These are phyloP conservation scores for Melanotaenia boesemani DNA, from an alignment of 2,797 vertebrate genomes.

Conservation along the genomic window DNA sequence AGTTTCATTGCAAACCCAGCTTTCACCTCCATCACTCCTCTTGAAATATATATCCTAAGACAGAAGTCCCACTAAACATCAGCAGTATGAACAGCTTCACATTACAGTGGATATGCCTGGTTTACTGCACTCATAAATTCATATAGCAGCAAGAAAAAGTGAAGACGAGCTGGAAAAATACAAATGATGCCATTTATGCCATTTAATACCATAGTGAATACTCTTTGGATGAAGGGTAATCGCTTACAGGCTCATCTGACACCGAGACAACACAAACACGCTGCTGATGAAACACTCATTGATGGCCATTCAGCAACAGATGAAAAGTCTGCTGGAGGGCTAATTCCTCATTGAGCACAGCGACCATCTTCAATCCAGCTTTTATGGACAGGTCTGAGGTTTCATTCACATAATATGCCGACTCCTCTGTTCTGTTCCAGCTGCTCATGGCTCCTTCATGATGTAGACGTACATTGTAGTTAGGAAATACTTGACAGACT, in stretches of 20 bases:
- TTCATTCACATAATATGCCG: slow-evolving; percentile 1
- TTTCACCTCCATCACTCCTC: slow-evolving; percentile 1
- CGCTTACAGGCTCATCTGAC: slow-evolving; percentile 38
- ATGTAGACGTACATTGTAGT: slow-evolving; percentile 91
- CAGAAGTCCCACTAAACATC: slow-evolving; percentile 15
- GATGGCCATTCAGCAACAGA: slow-evolving; percentile 53
- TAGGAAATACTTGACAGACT: slow-evolving; percentile 90
- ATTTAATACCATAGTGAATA: slow-evolving; percentile 37
- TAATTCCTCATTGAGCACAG: slow-evolving; percentile 17
- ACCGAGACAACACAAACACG: slow-evolving; percentile 29
- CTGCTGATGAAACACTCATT: slow-evolving; percentile 63
- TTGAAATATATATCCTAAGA: slow-evolving; percentile 15
- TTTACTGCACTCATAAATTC: slow-evolving; percentile 25
- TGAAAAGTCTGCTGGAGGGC: slow-evolving; percentile 22
- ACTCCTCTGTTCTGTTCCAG: not conserved
- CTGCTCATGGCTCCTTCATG: slow-evolving; percentile 89
- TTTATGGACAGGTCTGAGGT: slow-evolving; percentile 38
- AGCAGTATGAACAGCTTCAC: slow-evolving; percentile 20
- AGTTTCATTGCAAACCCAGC: not conserved
- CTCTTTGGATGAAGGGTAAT: slow-evolving; percentile 70
- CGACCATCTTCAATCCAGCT: slow-evolving; percentile 14
- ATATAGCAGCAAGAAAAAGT: slow-evolving; percentile 26
- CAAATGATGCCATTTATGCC: slow-evolving; percentile 15
- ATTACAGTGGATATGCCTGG: slow-evolving; percentile 37
- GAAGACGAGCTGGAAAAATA: slow-evolving; percentile 28